phyloP scores from a whole-genome alignment of 2,888 invertebrate species.

The Ypsolopha sequella region DNA sequence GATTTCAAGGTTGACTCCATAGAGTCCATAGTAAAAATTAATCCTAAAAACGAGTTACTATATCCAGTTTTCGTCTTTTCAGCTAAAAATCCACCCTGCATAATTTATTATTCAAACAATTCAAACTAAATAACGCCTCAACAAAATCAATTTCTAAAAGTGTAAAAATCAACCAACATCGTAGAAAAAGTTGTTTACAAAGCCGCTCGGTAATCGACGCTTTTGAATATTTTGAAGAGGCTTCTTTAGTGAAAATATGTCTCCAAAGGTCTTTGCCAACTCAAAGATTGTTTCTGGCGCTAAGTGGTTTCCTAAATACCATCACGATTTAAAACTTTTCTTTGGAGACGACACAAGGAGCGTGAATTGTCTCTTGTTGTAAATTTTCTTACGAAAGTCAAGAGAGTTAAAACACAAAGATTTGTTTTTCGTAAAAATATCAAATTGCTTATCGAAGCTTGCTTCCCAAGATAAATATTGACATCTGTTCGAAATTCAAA shows the following conservation, averaged over 20 bases:
- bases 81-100: background rate
- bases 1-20: too few relatives aligned
- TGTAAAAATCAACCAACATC: too few relatives aligned
- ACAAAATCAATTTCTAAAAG: conserved; percentile 21
- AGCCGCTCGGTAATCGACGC: conserved; percentile 59
- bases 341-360: too few relatives aligned
- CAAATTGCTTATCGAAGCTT: too few relatives aligned
- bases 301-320: conserved; percentile 3
- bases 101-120: background rate
- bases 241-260: conserved; percentile 47
- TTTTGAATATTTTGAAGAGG: conserved; percentile 58
- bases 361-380: too few relatives aligned
- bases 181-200: conserved; percentile 46
- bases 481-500: too few relatives aligned
- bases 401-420: too few relatives aligned
- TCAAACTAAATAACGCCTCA: background rate
- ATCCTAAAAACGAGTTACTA: background rate
- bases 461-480: too few relatives aligned
- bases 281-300: conserved; percentile 26
- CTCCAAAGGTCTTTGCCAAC: conserved; percentile 19
- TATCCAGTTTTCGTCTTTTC: background rate
- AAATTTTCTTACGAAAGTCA: too few relatives aligned
- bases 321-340: background rate
- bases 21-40: too few relatives aligned
- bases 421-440: too few relatives aligned